These are phyloP conservation scores for Neoniphon sammara DNA, from an alignment of 2,797 vertebrate species.

Conservation along the genomic window DNA sequence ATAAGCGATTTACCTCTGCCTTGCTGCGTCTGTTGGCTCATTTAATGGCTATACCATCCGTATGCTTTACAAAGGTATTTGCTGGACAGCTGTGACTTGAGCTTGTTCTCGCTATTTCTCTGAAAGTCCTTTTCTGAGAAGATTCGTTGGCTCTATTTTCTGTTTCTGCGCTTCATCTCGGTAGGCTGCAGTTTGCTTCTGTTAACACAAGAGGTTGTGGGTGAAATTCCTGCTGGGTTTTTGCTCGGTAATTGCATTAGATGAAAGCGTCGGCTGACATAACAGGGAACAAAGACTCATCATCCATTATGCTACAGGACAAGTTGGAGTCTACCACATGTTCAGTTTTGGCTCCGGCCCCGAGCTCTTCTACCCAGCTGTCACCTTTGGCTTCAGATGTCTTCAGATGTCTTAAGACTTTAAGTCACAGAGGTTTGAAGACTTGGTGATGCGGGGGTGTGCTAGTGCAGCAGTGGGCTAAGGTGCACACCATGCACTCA, in stretches of 20 bases:
- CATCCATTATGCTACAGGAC: constrained; percentile 69
- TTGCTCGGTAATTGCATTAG: constrained; percentile 60
- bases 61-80: constrained; percentile 48
- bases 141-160: constrained; percentile 43
- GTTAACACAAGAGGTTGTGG: constrained; percentile 65
- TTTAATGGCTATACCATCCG: constrained; percentile 72
- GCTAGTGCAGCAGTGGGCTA: constrained; percentile 9
- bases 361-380: constrained; percentile 48
- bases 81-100: constrained; percentile 7
- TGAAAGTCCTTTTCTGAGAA: constrained; percentile 19
- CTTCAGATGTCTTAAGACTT: constrained; percentile 46
- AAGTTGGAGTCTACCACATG: constrained; percentile 63
- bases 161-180: constrained; percentile 56
- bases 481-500: constrained; percentile 28
- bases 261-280: constrained; percentile 72
- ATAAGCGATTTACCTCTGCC: constrained; percentile 63
- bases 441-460: constrained; percentile 17
- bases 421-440: constrained; percentile 40
- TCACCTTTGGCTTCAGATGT: constrained; percentile 60
- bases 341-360: constrained; percentile 60
- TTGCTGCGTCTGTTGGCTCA: constrained; percentile 35
- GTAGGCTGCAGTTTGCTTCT: constrained; percentile 47
- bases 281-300: constrained; percentile 71
- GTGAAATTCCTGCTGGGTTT: constrained; percentile 60
- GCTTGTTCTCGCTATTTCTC: constrained; percentile 43